A percentile compares a stretch with the other conserved stretches of the same genome.
phyloP scores from a whole-genome alignment of 2,113 vertebrate genomes.

The Muscicapa adusta region DNA sequence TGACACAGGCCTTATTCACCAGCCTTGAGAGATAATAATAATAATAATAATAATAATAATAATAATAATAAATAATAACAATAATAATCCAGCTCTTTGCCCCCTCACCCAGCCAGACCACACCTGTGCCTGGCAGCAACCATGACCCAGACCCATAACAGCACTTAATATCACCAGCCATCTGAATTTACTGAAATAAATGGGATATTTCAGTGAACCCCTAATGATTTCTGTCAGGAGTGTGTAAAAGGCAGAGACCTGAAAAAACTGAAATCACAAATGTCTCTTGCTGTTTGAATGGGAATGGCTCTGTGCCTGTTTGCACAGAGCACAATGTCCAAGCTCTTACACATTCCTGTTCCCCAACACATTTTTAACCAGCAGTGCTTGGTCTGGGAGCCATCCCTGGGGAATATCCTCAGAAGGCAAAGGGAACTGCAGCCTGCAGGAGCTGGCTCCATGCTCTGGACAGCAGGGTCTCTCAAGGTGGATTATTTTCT shows the following conservation, averaged over 20 bases:
- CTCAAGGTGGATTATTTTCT: neutral
- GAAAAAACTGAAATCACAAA: neutral
- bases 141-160: neutral
- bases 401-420: neutral
- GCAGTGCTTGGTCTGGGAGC: neutral
- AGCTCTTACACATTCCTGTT: neutral
- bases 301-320: neutral
- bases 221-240: neutral
- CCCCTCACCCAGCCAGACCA: neutral
- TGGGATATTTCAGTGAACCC: neutral
- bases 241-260: neutral
- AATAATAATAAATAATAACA: neutral
- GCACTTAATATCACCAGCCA: neutral
- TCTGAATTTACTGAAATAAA: neutral
- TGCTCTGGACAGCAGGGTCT: neutral
- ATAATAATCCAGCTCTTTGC: neutral
- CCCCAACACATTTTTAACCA: neutral
- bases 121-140: neutral
- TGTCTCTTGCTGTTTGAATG: neutral
- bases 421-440: neutral
- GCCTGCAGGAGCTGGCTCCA: neutral
- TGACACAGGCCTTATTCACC: neutral
- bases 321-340: neutral
- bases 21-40: neutral
- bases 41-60: too few species aligned